Conservation (phyloP, 2,113 vertebrate genomes). For the Peucedramus taeniatus region DNA sequence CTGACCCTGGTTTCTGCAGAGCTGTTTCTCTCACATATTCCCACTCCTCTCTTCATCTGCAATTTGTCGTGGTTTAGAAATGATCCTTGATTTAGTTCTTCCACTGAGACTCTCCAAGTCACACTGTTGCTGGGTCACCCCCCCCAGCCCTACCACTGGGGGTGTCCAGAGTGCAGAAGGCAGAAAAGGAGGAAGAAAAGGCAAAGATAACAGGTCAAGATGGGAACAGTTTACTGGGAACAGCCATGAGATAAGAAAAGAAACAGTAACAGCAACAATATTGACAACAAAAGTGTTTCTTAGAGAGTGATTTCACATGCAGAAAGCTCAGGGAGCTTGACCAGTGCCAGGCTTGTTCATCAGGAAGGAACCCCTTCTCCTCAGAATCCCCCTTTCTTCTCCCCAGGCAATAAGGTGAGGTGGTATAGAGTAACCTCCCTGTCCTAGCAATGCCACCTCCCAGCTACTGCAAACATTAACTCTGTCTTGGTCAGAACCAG, state of each 20-base stretch:
- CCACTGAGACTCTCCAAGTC: background rate
- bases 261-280: background rate
- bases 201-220: background rate
- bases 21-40: background rate
- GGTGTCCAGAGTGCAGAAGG: background rate
- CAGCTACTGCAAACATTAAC: background rate
- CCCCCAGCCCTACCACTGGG: background rate
- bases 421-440: background rate
- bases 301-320: background rate
- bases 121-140: rapidly evolving
- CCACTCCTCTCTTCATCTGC: background rate
- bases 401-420: rapidly evolving
- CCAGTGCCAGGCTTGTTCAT: background rate
- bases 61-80: background rate
- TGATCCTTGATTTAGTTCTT: background rate
- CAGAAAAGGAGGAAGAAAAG: background rate
- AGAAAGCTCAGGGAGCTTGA: background rate
- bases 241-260: background rate
- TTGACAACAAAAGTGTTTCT: background rate
- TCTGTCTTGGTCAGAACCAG: background rate
- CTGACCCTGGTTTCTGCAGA: background rate
- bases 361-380: background rate
- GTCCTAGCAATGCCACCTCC: background rate
- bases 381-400: background rate
- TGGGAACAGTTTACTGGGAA: background rate